phyloP scores from a whole-genome alignment of 2,113 vertebrate species.

The Pluvialis apricaria region DNA sequence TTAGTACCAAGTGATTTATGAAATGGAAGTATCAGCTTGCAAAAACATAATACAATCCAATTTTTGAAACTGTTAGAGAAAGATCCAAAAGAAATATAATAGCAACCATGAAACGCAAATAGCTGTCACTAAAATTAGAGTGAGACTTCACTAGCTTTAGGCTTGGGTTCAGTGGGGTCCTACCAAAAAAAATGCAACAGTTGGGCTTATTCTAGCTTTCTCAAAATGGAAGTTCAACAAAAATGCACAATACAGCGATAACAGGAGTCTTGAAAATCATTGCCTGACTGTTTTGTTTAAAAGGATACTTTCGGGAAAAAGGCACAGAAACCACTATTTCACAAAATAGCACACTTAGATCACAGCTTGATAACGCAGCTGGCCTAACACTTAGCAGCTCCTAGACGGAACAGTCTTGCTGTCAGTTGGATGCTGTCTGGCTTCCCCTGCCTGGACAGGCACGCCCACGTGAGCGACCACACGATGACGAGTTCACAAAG shows the following conservation, averaged over 20 bases:
- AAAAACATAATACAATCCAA: background rate
- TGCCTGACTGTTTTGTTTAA: background rate
- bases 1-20: background rate
- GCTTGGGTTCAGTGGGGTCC: background rate
- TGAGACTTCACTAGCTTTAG: background rate
- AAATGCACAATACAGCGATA: background rate
- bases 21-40: background rate
- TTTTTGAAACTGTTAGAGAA: background rate
- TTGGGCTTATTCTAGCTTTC: background rate
- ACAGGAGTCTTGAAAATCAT: background rate
- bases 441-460: background rate
- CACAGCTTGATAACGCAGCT: background rate
- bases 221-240: background rate
- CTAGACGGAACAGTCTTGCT: background rate
- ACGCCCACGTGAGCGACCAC: accelerated
- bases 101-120: background rate
- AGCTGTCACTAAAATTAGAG: background rate
- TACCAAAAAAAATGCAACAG: background rate
- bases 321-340: background rate
- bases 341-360: background rate
- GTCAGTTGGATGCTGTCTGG: background rate
- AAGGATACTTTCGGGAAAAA: background rate
- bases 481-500: background rate
- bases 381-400: too few species aligned
- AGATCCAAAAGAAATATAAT: background rate